phyloP scores from a whole-genome alignment of 2,113 vertebrate genomes.

The Hippocampus guttulatus region DNA sequence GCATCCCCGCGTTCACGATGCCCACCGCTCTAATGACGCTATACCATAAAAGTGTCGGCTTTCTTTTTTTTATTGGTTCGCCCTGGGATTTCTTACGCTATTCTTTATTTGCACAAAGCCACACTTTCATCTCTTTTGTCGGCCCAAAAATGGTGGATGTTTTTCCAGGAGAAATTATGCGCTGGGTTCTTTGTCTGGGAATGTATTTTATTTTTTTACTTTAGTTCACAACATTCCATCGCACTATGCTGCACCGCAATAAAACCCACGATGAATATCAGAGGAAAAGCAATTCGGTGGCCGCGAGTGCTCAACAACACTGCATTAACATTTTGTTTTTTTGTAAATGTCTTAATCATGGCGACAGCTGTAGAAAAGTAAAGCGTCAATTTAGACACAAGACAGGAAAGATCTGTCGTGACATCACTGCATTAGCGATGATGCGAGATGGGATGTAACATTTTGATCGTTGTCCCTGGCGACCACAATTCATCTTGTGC shows the following conservation, averaged over 20 bases:
- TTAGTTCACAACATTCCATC: neutral
- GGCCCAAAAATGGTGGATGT: neutral
- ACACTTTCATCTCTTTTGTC: constrained; percentile 13
- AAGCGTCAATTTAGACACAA: neutral
- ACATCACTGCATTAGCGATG: too few relatives aligned
- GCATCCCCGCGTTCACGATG: neutral
- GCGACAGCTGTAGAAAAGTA: neutral
- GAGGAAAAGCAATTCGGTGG: neutral
- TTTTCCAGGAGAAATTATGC: constrained; percentile 6
- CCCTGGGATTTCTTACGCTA: neutral
- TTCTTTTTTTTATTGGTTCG: neutral
- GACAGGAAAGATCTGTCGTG: too few relatives aligned
- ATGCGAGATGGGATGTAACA: too few relatives aligned
- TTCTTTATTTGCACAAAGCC: constrained; percentile 11
- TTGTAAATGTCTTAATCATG: neutral
- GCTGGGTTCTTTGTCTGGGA: constrained; percentile 10
- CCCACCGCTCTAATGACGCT: neutral
- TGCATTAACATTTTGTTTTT: too few relatives aligned
- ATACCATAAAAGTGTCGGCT: neutral
- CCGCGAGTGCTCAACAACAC: neutral
- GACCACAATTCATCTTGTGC: too few relatives aligned
- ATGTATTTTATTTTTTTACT: neutral
- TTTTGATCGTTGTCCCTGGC: too few relatives aligned
- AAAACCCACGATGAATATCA: neutral
- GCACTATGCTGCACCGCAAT: neutral